These are phyloP conservation scores for Apis mellifera DNA, from an alignment of 1,140 invertebrate species.

Conservation along the genomic window Amel_HAv3.1 CM009936.2:10760501-10761000, in stretches of 20 bases:
- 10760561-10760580: too few relatives aligned
- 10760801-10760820: constrained; percentile 45
- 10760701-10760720: constrained; percentile 44
- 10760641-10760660: not conserved
- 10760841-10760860: constrained; percentile 26
- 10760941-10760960: not conserved
- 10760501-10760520: too few relatives aligned
- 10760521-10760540: too few relatives aligned
- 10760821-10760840: constrained; percentile 43
- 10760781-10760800: constrained; percentile 35
- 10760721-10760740: constrained; percentile 40
- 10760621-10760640: too few relatives aligned
- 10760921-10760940: too few relatives aligned
- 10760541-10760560: too few relatives aligned
- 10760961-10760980: not conserved
- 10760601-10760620: too few relatives aligned
- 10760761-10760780: constrained; percentile 44
- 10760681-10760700: constrained; percentile 20
- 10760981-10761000: not conserved
- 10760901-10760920: not conserved
- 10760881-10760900: constrained; percentile 28
- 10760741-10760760: constrained; percentile 42
- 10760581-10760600: too few relatives aligned
- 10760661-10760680: constrained; percentile 11
- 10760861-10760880: constrained; percentile 23